These are phyloP conservation scores for Pandemis corylana DNA, from an alignment of 2,888 invertebrate species.

Conservation along the genomic window DNA sequence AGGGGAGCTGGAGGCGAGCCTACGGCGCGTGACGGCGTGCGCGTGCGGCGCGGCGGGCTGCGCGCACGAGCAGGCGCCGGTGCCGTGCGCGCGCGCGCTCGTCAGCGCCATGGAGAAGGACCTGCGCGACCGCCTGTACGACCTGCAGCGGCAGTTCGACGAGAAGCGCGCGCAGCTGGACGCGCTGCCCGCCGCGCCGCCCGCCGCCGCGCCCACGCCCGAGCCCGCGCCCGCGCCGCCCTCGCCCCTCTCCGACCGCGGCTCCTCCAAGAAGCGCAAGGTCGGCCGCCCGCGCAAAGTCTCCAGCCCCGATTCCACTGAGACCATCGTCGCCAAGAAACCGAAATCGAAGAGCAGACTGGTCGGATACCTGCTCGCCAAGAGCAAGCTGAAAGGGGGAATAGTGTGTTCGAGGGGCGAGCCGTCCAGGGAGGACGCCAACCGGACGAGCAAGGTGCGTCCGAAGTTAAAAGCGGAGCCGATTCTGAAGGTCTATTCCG, in stretches of 20 bases:
- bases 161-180: conserved; percentile 94
- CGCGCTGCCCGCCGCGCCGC: conserved; percentile 86
- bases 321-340: conserved; percentile 93
- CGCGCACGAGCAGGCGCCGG: conserved; percentile 60
- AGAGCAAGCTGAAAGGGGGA: conserved; percentile 85
- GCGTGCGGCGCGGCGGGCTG: conserved; percentile 65
- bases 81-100: conserved; percentile 83
- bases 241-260: conserved; percentile 79
- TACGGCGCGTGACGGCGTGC: conserved; percentile 74
- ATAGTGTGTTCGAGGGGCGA: conserved; percentile 81
- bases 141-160: conserved; percentile 91
- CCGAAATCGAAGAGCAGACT: conserved; percentile 88
- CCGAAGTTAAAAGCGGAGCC: conserved; percentile 90
- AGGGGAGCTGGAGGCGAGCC: conserved; percentile 74
- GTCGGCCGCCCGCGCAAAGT: conserved; percentile 92
- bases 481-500: conserved; percentile 86
- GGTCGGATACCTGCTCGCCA: conserved; percentile 88
- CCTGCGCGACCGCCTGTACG: conserved; percentile 92
- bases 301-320: conserved; percentile 87
- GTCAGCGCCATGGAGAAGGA: conserved; percentile 92
- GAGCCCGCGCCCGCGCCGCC: conserved; percentile 74
- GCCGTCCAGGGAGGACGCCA: conserved; percentile 79
- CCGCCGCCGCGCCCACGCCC: conserved; percentile 73
- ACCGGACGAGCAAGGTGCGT: conserved; percentile 86
- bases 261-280: conserved; percentile 91